phyloP scores from a whole-genome alignment of 1,140 invertebrate species.

The Drosophila setifemur region DNA sequence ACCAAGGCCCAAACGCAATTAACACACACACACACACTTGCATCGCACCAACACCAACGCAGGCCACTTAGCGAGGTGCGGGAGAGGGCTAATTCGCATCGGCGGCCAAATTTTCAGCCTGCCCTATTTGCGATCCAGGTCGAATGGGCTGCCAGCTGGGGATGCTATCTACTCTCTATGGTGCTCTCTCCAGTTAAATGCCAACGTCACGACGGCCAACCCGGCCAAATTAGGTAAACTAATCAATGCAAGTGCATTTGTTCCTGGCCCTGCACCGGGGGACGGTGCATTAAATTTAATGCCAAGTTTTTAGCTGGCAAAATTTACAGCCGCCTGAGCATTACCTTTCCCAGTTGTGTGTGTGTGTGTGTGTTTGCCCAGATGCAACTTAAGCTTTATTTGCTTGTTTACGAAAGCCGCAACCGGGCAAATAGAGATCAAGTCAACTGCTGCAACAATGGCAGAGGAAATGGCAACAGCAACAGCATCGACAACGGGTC shows the following conservation, averaged over 20 bases:
- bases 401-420: conserved; percentile 33
- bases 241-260: conserved; percentile 53
- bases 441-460: conserved; percentile 39
- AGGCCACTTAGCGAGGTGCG: conserved; percentile 13
- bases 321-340: background rate
- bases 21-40: conserved; percentile 26
- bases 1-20: conserved; percentile 62
- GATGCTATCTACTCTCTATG: background rate
- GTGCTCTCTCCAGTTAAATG: background rate
- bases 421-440: conserved; percentile 38
- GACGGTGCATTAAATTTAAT: conserved; percentile 26
- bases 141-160: background rate
- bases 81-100: conserved; percentile 20
- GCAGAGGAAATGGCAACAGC: background rate
- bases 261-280: background rate
- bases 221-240: conserved; percentile 35
- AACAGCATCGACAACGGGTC: conserved; percentile 26
- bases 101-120: background rate
- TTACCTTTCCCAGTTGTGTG: conserved; percentile 14
- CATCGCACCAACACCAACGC: background rate
- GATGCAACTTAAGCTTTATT: conserved; percentile 69
- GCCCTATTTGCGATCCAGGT: background rate
- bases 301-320: conserved; percentile 8
- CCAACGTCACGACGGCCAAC: background rate
- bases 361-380: conserved; percentile 19